phyloP scores from a whole-genome alignment of 2,113 vertebrate genomes.

The Salvelinus alpinus region DNA sequence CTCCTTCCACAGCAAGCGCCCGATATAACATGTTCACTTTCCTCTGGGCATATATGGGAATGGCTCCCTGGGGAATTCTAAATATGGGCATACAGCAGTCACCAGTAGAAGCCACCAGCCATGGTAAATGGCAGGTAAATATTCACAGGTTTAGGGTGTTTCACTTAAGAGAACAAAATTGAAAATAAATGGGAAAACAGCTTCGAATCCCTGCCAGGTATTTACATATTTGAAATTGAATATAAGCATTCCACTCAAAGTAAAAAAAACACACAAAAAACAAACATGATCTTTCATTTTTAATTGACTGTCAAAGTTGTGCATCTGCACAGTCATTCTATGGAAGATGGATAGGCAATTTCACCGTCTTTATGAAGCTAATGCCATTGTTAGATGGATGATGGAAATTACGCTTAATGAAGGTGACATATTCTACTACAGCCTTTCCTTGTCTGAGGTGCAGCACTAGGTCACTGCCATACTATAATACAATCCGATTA shows the following conservation, averaged over 20 bases:
- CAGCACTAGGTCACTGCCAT: constrained; percentile 48
- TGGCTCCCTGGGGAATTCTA: constrained; percentile 74
- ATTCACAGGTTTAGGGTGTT: constrained; percentile 66
- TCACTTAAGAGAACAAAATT: constrained; percentile 49
- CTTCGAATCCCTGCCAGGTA: constrained; percentile 68
- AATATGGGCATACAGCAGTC: constrained; percentile 67
- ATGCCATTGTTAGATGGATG: constrained; percentile 72
- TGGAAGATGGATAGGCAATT: constrained; percentile 69
- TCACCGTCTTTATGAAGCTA: constrained; percentile 74
- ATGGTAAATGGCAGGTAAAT: constrained; percentile 68
- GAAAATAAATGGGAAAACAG: constrained; percentile 62
- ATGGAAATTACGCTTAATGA: constrained; percentile 66
- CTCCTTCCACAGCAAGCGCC: constrained; percentile 73
- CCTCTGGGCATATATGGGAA: constrained; percentile 71
- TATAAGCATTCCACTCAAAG: constrained; percentile 67
- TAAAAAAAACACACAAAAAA: background rate
- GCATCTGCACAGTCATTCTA: constrained; percentile 68
- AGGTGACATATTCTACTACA: constrained; percentile 63
- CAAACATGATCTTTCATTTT: constrained; percentile 76
- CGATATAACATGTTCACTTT: constrained; percentile 74
- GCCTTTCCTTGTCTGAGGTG: constrained; percentile 45
- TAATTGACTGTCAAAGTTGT: constrained; percentile 77
- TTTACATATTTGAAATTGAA: constrained; percentile 72
- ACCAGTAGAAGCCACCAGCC: constrained; percentile 46
- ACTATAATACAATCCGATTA: constrained; percentile 37